Evolutionary conservation across 2,113 vertebrate species (phyloP), one percentile per base, ranked within the genome.

Genomic region (Phoxinus phoxinus): DNA sequence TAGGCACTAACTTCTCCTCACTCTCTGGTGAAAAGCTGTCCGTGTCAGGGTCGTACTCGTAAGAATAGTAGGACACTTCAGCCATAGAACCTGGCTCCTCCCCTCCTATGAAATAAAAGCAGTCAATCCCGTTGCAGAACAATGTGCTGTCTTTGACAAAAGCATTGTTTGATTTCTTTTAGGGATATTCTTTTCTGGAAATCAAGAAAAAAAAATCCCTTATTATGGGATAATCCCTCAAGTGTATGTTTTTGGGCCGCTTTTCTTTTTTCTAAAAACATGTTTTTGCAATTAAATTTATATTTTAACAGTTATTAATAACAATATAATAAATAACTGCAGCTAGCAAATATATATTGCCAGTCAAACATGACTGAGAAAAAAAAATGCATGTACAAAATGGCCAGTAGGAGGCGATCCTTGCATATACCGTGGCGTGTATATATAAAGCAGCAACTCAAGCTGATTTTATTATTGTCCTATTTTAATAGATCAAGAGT

Each of bases 31-130:
- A 94, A 13, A 96, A 96, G 82, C 94, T 92, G 41, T 96, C 95
- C 0, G 93, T 88, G 71, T 97, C 96, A 0, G 92, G 86, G 87
- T 97, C 96, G 0, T 97, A 97, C 72, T 97, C 96, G 0, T 97
- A 97, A 74, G 96, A 96, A 92, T 97, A 97, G 91, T 97, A 96
- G 1, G 96, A 96, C 41, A 95, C 93, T 65, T 97, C 97, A 1
- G 94, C 85, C 89, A 95, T 93, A 19, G 93, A 94, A 0, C 93
- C 92, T 81, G 94, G 94, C 3, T 95, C 94, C 86, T 95, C 95
- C 74, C 94, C 95, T 69, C 93, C 96, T 96, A 88, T 7, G 77
- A 76, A 48, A 67, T 9, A 17, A 82, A 41, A 56, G 48, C 15
- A 30, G 48, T 82, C 73, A 65, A 67, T 27, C 41, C 46, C 83